Evolutionary conservation across 1,140 invertebrate species (phyloP), one percentile per base, ranked within the genome.

Genomic region (Myzus persicae): DNA sequence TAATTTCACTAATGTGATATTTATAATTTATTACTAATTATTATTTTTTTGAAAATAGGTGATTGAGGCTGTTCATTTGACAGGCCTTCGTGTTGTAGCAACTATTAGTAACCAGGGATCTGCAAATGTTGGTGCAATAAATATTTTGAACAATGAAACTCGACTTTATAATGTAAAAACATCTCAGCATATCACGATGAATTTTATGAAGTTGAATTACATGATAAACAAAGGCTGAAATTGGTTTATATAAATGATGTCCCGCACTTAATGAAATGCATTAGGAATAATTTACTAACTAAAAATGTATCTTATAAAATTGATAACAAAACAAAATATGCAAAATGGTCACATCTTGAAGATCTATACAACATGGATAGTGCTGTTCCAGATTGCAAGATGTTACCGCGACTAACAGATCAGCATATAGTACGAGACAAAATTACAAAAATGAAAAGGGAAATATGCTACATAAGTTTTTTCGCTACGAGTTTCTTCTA

Each of bases 171-270:
- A 76, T 76, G 26, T 76, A 76, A 31, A 36, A 31, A 76, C 26
- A 76, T 36, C n/a, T n/a, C 9, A 36, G 67, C n/a, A 36, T 76
- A 76, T 76, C 11, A 76, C 14, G n/a, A 36, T 76, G 67, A 76
- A 76, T 76, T n/a, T 76, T 76, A 76, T 76, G 67, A 76, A 7
- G 67, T 76, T n/a, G 11, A 36, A 14, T 67, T 51, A 51, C 1
- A n/a, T n/a, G 59, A n/a, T 67, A 1, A 67, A 67, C 24, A 67
- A 36, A 76, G 2, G 26, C 14, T 76, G n/a, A 76, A 76, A 31
- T n/a, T 76, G 82, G 38, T 85, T 85, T 36, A 42, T 85, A 36
- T 85, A 40, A 42, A 40, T 85, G 40, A 44, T 85, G 82, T 85
- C 22, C 82, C 82, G 3, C 82, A 85, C 36, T 36, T 85, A 40